Base-by-base conservation (phyloP, 1,140 invertebrate species). In the Globodera rostochiensis region DNA sequence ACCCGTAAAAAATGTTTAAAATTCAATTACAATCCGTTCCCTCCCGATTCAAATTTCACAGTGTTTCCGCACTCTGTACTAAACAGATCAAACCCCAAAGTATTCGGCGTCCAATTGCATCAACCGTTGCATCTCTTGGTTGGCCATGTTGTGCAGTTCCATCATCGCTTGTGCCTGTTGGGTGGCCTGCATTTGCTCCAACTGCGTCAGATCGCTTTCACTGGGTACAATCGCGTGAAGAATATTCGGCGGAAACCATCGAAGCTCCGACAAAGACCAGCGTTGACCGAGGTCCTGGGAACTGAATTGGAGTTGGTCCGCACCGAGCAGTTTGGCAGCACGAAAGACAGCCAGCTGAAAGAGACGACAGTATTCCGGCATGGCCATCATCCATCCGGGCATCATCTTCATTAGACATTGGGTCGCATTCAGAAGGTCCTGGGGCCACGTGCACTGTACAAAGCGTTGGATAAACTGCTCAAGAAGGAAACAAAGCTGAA, bases 371-470 rank as follows among this genome's bases (percentile, higher is more conserved):
- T 47, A 78, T 36, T 78, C 77, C 66, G 64, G 70, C 46, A 21
- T 50, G 53, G 53, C 36, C 64, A n/a, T n/a, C n/a, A 60, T 19
- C 53, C 49, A n/a, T 19, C 21, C 64, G 21, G 77, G 77, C 60
- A 70, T 36, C 9, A 15, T 3, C 21, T 36, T 11, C 49, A 69
- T 53, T 13, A 70, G 46, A 4, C 36, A 19, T 69, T 66, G 64
- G 49, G 66, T 4, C 9, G 47, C 4, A 69, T 9, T 47, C n/a
- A 46, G 49, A 21, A 78, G 47, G 21, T 70, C 64, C 1, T 78
- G 21, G 21, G 77, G 77, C 66, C 53, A 78, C 21, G 77, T 78
- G 60, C 77, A 78, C 21, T 78, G 77, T 21, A 70, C 77, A 47
- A 78, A 78, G 45, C 64, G 57, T 47, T 45, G 49, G 11, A 78